Base-by-base conservation (phyloP, 2,797 vertebrate genomes). In the Leptoclinus maculatus region DNA sequence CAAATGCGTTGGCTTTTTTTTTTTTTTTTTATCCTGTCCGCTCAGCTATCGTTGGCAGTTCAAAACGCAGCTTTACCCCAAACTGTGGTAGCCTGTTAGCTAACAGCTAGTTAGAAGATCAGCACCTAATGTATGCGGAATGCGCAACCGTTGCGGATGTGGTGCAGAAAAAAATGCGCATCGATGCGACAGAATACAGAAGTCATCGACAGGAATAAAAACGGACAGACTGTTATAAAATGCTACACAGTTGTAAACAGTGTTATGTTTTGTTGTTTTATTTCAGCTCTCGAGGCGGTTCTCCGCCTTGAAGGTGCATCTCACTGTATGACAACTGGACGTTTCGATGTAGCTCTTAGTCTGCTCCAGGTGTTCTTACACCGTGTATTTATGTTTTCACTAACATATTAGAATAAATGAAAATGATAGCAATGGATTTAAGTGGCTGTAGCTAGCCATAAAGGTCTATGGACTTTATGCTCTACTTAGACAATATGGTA, bases 141-240 rank as follows among this genome's bases (percentile, higher is more conserved):
- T 95, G 93, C 94, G 92, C 94, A 95, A 91, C 88, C 93, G 90
- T 95, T 96, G 95, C 95, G 95, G 94, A 95, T 94, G 93, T 94
- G 87, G 94, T 94, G 94, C 94, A 94, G 93, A 94, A 84, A 82
- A 80, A 93, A 93, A 90, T 89, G 94, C 95, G 93, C 93, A 95
- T 89, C 89, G 82, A 94, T 95, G 93, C 93, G 94, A 91, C 94
- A 94, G 74, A 83, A 49, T 54, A 58, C 43, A 74, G 23, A 51
- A 62, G 54, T 82, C 60, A 25, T 25, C 32, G 12, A n/a, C 39
- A n/a, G 13, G 23, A 27, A 51, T 43, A 75, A 14, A 60, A 47
- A 36, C 25, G 5, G 51, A 16, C 65, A n/a, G 5, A 4, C 21
- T 49, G 0, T 64, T 23, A 36, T 25, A 29, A 45, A 34, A 41